Conservation (phyloP, 2,113 vertebrate species). For the Tragelaphus buxtoni region DNA sequence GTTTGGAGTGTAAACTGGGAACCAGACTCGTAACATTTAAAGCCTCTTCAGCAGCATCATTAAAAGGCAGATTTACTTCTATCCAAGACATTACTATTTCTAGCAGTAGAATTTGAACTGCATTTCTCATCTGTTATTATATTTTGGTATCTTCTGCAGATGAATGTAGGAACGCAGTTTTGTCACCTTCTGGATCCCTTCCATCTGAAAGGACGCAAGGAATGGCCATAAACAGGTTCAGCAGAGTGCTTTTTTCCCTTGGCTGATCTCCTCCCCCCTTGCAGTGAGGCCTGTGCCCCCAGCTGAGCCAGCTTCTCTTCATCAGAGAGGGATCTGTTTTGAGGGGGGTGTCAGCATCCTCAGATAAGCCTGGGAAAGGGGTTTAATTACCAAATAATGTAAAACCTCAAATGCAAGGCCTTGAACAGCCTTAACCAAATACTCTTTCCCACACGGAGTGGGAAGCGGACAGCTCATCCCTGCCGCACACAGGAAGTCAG, state of each 20-base stretch:
- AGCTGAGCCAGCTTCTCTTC: not conserved
- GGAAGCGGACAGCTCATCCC: not conserved
- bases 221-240: not conserved
- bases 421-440: slow-evolving; percentile 68
- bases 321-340: not conserved
- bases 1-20: not conserved
- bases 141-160: not conserved
- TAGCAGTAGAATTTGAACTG: slow-evolving; percentile 48
- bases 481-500: not conserved
- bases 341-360: not conserved
- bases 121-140: slow-evolving; percentile 7
- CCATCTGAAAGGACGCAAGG: not conserved
- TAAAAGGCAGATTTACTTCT: not conserved
- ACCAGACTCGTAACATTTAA: not conserved
- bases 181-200: not conserved
- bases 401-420: slow-evolving; percentile 46
- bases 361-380: slow-evolving; percentile 42
- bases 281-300: not conserved
- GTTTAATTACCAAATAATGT: slow-evolving; percentile 62
- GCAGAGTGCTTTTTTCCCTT: not conserved
- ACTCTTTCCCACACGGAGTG: not conserved
- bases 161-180: not conserved
- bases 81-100: slow-evolving; percentile 25
- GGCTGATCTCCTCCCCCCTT: not conserved
- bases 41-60: not conserved